These are phyloP conservation scores for Manis crassicaudata DNA, from an alignment of 2,797 vertebrate species.

Conservation along the genomic window DNA sequence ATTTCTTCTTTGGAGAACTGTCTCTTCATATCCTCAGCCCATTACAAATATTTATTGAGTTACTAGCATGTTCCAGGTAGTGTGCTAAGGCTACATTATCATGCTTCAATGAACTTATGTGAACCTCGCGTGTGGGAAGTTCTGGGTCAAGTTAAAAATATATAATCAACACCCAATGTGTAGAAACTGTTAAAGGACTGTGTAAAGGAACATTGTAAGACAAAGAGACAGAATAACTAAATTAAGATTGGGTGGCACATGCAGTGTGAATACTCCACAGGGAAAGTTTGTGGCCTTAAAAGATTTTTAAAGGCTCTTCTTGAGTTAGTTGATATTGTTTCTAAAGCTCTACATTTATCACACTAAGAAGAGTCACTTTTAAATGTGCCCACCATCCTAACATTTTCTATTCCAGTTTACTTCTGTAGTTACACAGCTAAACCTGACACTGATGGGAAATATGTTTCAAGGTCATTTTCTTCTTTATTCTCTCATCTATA, in stretches of 20 bases:
- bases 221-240: neutral
- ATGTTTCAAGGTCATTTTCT: neutral
- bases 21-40: no score
- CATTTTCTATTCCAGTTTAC: neutral
- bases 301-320: neutral
- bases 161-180: neutral
- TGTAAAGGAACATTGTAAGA: neutral
- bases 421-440: neutral
- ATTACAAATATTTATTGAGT: neutral
- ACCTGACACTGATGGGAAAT: neutral
- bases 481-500: neutral
- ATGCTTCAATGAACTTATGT: neutral
- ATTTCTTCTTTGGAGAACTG: no score
- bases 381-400: neutral
- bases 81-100: neutral
- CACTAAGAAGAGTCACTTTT: neutral
- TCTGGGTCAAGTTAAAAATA: neutral
- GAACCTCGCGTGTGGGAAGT: fast-evolving
- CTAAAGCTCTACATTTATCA: neutral
- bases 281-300: neutral
- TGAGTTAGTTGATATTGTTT: neutral
- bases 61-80: neutral
- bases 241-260: neutral
- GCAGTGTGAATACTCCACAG: neutral
- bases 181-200: neutral